Base-by-base conservation (phyloP, 2,797 vertebrate genomes). In the Hafferia zeledoni region DNA sequence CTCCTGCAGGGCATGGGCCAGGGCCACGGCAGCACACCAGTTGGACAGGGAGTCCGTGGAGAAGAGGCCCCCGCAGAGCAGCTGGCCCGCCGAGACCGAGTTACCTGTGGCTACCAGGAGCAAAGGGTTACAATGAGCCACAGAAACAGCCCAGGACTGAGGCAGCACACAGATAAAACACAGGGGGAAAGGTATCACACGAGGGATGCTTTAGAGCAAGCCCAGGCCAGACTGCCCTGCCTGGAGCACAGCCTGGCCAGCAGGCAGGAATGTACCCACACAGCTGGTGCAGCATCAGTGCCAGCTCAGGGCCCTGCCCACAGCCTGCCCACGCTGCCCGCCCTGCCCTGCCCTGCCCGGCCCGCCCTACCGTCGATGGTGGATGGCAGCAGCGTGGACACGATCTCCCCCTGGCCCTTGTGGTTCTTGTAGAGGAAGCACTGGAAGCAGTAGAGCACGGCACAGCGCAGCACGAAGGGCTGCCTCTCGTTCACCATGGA, bases 401-500 rank as follows among this genome's bases (percentile, higher is more conserved):
- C 99, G 1, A 99, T 99, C 96, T 99, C 99, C 31, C 98, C 99
- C 95, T 99, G 99, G 69, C 99, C 99, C 94, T 99, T 99, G 78
- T 99, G 98, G 96, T 99, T 99, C 97, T 99, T 99, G 97, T 99
- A 99, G 17, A 99, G 97, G 94, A 99, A 99, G 97, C 99, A 99
- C 97, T 99, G 99, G 97, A 99, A 99, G 83, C 99, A 99, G 94
- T 99, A 99, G 69, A 99, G 99, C 61, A 99, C 99, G 2, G 99
- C 99, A 64, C 99, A 99, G 55, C 99, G 99, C 17, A 99, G 98
- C 50, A 99, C 99, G 28, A 99, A 99, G 0, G 99, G 99, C 94
- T 99, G 99, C 79, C 99, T 98, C 95, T 99, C 99, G 0, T 99
- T 99, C 25, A 99, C 99, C 99, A 99, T 99, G 93, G 99, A 99